Base-by-base conservation (phyloP, 2,113 vertebrate species). In the Gasterosteus aculeatus region DNA sequence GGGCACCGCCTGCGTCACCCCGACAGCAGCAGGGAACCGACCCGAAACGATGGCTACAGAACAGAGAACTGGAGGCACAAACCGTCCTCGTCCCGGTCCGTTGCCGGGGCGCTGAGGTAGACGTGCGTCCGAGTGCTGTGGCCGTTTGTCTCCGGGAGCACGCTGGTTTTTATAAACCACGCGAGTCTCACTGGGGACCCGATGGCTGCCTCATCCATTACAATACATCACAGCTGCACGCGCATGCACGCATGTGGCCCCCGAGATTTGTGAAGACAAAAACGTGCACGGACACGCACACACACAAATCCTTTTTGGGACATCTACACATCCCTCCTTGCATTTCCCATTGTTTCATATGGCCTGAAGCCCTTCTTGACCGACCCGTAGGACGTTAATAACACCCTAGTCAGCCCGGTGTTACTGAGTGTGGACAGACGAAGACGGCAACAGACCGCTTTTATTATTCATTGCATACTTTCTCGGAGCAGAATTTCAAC, bases 181-280 rank as follows among this genome's bases (percentile, higher is more conserved):
- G 10, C 62, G 58, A 46, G 66, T 59, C 85, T 91, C 91, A 90
- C 89, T 69, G 70, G 91, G 91, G 90, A 91, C 89, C 63, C 62
- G 63, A 51, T 47, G 72, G 68, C 35, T 49, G 70, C 76, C 93
- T 90, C 92, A 90, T 93, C 91, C 90, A 92, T 91, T 91, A 92
- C 80, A 87, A 78, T 88, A 77, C 68, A 85, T 89, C 84, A 81
- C 76, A 80, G 72, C 82, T 78, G 65, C 77, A 75, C 47, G 33
- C 72, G 11, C 71, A 64, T 54, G 59, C 38, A 58, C 35, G 49
- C 64, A 54, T 62, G 60, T 35, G 0, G 14, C 56, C 65, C 65
- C 58, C 4, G 39, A 70, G 31, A 77, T 66, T 8, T 49, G 62
- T 38, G 10, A 72, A 72, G 12, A 64, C 75, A 80, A n/a, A 61